Percentiles rank a stretch among this genome's conserved stretches.
Evolutionary conservation across 2,888 invertebrate genomes (phyloP).

Genomic region (Scrobipalpa atriplicella): DNA sequence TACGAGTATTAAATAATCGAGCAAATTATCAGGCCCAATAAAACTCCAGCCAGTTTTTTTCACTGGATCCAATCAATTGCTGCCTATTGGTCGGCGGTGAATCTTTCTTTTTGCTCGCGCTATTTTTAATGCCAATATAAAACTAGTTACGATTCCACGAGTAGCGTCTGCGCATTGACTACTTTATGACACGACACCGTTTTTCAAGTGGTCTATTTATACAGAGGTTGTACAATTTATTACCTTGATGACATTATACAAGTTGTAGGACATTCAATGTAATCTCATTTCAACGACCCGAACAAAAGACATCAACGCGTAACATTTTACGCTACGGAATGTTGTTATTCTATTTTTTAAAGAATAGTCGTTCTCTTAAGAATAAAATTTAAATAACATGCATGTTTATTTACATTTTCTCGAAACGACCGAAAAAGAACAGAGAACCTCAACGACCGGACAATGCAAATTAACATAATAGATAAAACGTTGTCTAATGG

Average conservation of each 20-base stretch:
- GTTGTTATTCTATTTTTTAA: neutral
- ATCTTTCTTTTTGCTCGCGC: conserved; percentile 48
- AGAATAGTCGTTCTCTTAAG: neutral
- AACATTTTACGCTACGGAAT: conserved; percentile 9
- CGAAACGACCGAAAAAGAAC: conserved; percentile 28
- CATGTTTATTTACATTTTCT: neutral
- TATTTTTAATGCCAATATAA: conserved; percentile 40
- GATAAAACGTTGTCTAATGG: conserved; percentile 9
- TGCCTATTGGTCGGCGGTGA: conserved; percentile 60
- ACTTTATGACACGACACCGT: conserved; percentile 22
- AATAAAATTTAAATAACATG: conserved; percentile 9
- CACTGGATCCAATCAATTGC: conserved; percentile 64
- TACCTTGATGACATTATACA: conserved; percentile 19
- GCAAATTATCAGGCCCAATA: conserved; percentile 64
- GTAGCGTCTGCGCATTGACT: conserved; percentile 15
- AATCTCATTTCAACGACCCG: conserved; percentile 22
- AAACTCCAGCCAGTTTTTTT: conserved; percentile 57
- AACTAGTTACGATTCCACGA: conserved; percentile 27
- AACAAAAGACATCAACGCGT: conserved; percentile 53
- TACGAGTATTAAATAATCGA: conserved; percentile 58
- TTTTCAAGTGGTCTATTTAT: conserved; percentile 21
- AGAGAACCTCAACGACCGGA: conserved; percentile 35
- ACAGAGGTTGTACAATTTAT: conserved; percentile 16
- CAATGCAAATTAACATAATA: conserved; percentile 22
- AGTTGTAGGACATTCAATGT: conserved; percentile 9